Evolutionary conservation across 2,797 vertebrate genomes (phyloP).

Genomic region (Sparidentex hasta): DNA sequence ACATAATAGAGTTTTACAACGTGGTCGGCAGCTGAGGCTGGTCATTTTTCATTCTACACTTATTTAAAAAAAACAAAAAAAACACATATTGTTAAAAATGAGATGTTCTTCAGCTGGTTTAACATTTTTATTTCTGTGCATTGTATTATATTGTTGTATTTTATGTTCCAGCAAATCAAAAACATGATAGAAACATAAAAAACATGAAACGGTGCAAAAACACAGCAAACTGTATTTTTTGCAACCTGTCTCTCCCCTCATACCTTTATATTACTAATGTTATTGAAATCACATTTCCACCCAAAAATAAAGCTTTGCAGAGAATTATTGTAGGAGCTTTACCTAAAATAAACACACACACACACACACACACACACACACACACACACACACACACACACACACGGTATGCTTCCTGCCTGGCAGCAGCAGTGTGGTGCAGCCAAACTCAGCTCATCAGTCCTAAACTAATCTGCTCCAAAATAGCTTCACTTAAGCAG

Average conservation of each 20-base stretch:
- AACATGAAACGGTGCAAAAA: background rate
- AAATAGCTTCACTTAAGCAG: slow-evolving; percentile 48
- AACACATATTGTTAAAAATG: background rate
- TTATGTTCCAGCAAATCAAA: background rate
- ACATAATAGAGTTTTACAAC: background rate
- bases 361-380: background rate
- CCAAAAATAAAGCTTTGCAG: background rate
- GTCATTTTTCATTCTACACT: background rate
- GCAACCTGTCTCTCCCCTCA: background rate
- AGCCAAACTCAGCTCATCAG: slow-evolving; percentile 60
- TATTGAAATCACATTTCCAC: background rate
- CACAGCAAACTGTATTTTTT: background rate
- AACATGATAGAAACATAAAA: background rate
- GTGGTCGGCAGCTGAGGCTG: background rate
- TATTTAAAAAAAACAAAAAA: background rate
- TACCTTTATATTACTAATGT: background rate
- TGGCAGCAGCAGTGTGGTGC: slow-evolving; percentile 41
- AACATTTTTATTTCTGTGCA: background rate
- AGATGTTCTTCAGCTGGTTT: background rate
- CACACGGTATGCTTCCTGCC: slow-evolving; percentile 2
- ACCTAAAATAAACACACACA: slow-evolving; percentile 19
- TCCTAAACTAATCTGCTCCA: slow-evolving; percentile 56
- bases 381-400: background rate
- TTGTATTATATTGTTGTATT: background rate
- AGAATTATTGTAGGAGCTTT: background rate